Percentiles rank a stretch among this genome's conserved stretches.
These are phyloP conservation scores for Xiphorhynchus erythropygius DNA, from an alignment of 2,797 vertebrate species.

Conservation along the genomic window DNA sequence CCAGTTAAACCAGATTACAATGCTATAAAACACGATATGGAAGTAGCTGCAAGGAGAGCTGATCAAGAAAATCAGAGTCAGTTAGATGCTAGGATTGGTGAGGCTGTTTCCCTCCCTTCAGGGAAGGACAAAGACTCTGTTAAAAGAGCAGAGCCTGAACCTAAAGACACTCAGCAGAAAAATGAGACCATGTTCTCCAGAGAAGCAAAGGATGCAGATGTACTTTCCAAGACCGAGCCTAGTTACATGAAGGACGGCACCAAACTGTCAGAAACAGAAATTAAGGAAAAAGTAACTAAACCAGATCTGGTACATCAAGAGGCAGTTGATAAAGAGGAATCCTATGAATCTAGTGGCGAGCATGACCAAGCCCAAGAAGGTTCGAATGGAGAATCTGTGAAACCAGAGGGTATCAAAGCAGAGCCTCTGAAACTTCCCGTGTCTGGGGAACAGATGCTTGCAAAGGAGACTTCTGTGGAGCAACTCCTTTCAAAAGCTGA, in stretches of 20 bases:
- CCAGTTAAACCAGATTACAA: slow-evolving; percentile 65
- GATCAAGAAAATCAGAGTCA: slow-evolving; percentile 75
- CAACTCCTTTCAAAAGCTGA: slow-evolving; percentile 44
- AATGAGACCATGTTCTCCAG: slow-evolving; percentile 23
- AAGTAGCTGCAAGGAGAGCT: slow-evolving; percentile 72
- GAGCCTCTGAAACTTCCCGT: slow-evolving; percentile 53
- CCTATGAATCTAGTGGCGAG: slow-evolving; percentile 88
- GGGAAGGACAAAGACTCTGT: not conserved
- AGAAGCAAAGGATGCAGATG: slow-evolving; percentile 54
- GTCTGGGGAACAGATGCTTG: slow-evolving; percentile 51
- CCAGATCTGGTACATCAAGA: slow-evolving; percentile 95
- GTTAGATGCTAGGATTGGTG: slow-evolving; percentile 80
- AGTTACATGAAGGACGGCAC: slow-evolving; percentile 57
- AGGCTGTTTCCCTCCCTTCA: slow-evolving; percentile 71
- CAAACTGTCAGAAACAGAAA: slow-evolving; percentile 80
- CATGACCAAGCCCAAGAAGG: slow-evolving; percentile 75
- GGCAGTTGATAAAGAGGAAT: slow-evolving; percentile 96
- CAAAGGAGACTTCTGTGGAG: slow-evolving; percentile 46
- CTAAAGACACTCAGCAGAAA: slow-evolving; percentile 31
- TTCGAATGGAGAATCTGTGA: slow-evolving; percentile 74
- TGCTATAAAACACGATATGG: slow-evolving; percentile 67
- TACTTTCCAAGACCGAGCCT: slow-evolving; percentile 39
- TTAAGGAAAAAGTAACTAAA: slow-evolving; percentile 92
- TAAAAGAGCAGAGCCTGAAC: slow-evolving; percentile 29
- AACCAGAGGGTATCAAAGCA: slow-evolving; percentile 71